Base-by-base conservation (phyloP, 2,113 vertebrate genomes). In the Brachypteracias leptosomus region DNA sequence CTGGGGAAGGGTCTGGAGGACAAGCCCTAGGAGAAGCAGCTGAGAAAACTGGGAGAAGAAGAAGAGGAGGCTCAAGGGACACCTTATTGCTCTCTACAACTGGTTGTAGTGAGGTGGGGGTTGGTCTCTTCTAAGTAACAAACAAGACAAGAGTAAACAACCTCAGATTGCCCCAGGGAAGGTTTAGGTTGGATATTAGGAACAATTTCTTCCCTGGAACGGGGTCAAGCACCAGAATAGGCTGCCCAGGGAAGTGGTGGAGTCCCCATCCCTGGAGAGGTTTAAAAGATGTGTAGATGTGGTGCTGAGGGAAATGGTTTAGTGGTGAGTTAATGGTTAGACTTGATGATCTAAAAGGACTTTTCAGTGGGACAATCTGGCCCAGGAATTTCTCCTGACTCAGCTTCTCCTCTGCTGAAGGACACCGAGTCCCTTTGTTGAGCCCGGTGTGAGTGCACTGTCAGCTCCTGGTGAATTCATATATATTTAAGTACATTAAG, bases 401-500 rank as follows among this genome's bases (percentile, higher is more conserved):
- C 13, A 1, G 36, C 84, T 89, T 47, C 62, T 85, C 40, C 33
- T 44, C 25, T 79, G 49, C 36, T 91, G 78, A 90, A 95, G 74
- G 93, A 96, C 93, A 28, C 19, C 0, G 31, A 93, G 62, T 94
- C 46, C 42, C 78, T 75, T 85, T 62, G 71, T 42, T 92, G 73
- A 90, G 52, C 31, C 42, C 59, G 24, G 9, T 94, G 49, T 33
- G 66, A 89, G 74, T 93, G 81, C 93, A 38, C 44, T 88, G 91
- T 96, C 96, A 96, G 94, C 91, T 87, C 81, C 67, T 19, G 55
- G 31, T 72, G 79, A 88, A 94, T 76, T 91, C 78, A 68, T 90
- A 85, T 89, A 88, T 85, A 93, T 91, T 94, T 88, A 97, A 91
- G 78, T 9, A 11, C 65, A 94, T 96, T 96, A 96, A 96, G 88